Evolutionary conservation across 2,888 invertebrate genomes (phyloP), one percentile per base, ranked within the genome.

Genomic region (Cremastinae sp.): DNA sequence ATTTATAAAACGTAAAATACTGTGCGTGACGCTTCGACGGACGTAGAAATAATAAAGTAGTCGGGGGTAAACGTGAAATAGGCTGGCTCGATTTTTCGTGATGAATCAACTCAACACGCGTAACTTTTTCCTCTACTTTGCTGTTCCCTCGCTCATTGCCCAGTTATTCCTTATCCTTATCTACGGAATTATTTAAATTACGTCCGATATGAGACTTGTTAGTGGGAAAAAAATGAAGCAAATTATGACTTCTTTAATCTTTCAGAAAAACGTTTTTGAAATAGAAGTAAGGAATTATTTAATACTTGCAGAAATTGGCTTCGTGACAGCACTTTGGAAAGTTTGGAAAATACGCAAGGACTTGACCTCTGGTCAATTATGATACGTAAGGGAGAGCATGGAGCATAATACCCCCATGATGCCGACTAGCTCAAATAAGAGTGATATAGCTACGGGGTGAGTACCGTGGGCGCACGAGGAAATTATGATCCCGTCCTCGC

Each of bases 401-500:
- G 38, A 14, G 22, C 14, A 59, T 18, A 43, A 51, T 43, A 43
- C 59, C 58, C 34, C 14, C 10, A 18, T 9, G 12, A 69, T 41
- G 53, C 59, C 41, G 28, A 36, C 54, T 22, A 22, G 56, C 18
- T 34, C 41, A 54, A 72, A 75, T 20, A 59, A n/a, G 9, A 68
- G 14, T 20, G 53, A 58, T 72, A 61, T 75, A 68, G 71, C 49
- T 61, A 66, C 34, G 14, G 59, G 62, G 61, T 54, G 36, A 61
- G 73, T 70, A 66, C 12, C 54, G 38, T 68, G 41, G 74, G 70
- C 62, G 49, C 81, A 81, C 80, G 78, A 80, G 84, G 79, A 85
- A 86, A 86, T 86, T 86, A 86, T 86, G 85, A 86, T 85, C 85
- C 85, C 79, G 81, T 82, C 82, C 82, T 83, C 28, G 83, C 81